Conservation (phyloP, 2,797 vertebrate species). For the Chaunax sp. region DNA sequence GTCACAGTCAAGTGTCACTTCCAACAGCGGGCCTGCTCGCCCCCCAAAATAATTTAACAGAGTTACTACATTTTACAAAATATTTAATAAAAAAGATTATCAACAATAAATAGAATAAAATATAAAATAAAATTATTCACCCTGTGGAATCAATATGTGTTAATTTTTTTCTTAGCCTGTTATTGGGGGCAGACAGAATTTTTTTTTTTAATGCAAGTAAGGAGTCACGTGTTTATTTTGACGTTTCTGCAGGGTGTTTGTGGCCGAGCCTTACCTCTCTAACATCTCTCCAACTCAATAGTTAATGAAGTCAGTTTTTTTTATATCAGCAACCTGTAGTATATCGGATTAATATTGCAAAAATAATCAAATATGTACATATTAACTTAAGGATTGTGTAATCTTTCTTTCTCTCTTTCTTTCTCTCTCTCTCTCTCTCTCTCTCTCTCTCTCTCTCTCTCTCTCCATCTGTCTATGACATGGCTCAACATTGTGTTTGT, state of each 20-base stretch:
- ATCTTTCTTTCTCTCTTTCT: background rate
- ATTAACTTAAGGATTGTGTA: too few species aligned
- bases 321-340: too few species aligned
- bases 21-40: slow-evolving; percentile 2
- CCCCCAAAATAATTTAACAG: background rate
- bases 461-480: slow-evolving; percentile 44
- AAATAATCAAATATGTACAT: background rate
- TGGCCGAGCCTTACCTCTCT: background rate
- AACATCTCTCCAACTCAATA: background rate
- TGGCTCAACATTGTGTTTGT: slow-evolving; percentile 72
- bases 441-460: slow-evolving; percentile 7
- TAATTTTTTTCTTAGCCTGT: too few species aligned
- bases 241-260: background rate
- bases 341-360: background rate
- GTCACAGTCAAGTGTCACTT: slow-evolving; percentile 27
- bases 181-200: background rate
- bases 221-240: background rate
- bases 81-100: background rate
- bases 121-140: background rate
- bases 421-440: background rate
- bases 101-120: background rate
- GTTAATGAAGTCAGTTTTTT: too few species aligned
- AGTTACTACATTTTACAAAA: background rate
- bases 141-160: too few species aligned
- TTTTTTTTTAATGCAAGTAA: background rate